Evolutionary conservation across 64 coral and sea anemone species (phyloP), one percentile per base, ranked within the genome.

Genomic region (Trachythela sp.): DNA sequence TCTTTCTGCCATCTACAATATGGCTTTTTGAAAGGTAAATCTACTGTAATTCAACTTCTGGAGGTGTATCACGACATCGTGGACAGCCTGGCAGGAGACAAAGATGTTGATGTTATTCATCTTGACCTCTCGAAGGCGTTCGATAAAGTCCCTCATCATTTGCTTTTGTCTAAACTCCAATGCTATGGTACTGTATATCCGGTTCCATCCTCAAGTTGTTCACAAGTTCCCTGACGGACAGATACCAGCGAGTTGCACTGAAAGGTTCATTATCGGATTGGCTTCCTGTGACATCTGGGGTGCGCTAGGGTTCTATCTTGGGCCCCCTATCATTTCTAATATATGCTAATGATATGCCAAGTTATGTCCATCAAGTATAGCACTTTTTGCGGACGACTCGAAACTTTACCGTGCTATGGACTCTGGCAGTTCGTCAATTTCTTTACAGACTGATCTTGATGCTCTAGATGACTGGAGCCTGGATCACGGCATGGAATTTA

Each of bases 21-120:
- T 87, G 90, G 90, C 24, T 92, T 87, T 92, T 85, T 92, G 31
- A 92, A 48, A 83, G 90, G 85, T 51, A 76, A 85, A 64, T 92
- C 85, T 20, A 92, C 90, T 52, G 85, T 92, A 27, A 92, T 70
- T 87, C 90, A 92, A 64, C 67, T 92, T 37, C 68, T 92, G n/a
- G 42, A 86, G 11, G 42, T 87, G 42, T 87, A 83, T 51, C 85
- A 91, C 32, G 90, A 92, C 51, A 70, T 56, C 2, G 36, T 71
- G 38, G 10, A 87, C 15, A 45, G 40, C 48, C 26, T 92, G 38
- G 90, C 60, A 8, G 31, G 87, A 80, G 85, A 64, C 2, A 83
- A 77, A 38, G 60, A 87, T 56, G 77, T 56, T 27, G 85, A 87
- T 51, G 39, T 87, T 2, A 70, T 80, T 54, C 87, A 87, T 77